A percentile compares a stretch with the other conserved stretches of the same genome.
These are phyloP conservation scores for Steromphala cineraria DNA, from an alignment of 2,888 invertebrate genomes.

Conservation along the genomic window DNA sequence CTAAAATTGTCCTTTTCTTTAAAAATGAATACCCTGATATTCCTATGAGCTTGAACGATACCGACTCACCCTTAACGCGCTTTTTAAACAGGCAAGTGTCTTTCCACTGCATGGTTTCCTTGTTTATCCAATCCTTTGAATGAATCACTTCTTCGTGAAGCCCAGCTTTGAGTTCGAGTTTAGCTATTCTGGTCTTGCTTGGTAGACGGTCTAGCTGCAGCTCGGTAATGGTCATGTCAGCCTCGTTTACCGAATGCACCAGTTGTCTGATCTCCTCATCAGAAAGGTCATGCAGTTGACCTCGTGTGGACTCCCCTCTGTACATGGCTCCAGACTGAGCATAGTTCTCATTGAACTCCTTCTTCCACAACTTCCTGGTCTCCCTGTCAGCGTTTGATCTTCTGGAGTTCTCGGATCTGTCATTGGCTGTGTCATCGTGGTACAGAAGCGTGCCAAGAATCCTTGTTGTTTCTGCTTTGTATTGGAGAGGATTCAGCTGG, in stretches of 20 bases:
- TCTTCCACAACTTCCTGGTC: slow-evolving; percentile 75
- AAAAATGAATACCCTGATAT: too few relatives aligned
- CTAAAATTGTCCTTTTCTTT: too few relatives aligned
- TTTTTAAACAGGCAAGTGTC: too few relatives aligned
- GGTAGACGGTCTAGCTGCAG: background rate
- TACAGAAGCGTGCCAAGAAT: slow-evolving; percentile 71
- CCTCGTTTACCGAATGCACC: slow-evolving; percentile 11
- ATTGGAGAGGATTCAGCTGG: slow-evolving; percentile 72
- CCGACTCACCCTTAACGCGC: too few relatives aligned
- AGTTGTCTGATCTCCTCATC: slow-evolving; percentile 55
- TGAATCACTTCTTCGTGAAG: background rate
- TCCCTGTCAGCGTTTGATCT: slow-evolving; percentile 71
- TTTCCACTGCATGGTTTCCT: too few relatives aligned
- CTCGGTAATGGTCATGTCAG: background rate
- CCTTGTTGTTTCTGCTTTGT: slow-evolving; percentile 58
- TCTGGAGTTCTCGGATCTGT: slow-evolving; percentile 74
- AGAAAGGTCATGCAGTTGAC: slow-evolving; percentile 71
- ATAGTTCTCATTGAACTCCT: slow-evolving; percentile 73
- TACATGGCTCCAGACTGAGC: slow-evolving; percentile 76
- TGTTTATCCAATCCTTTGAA: background rate
- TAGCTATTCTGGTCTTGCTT: background rate
- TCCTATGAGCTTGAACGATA: too few relatives aligned
- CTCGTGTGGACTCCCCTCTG: slow-evolving; percentile 75
- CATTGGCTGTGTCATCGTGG: slow-evolving; percentile 77
- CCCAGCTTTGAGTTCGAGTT: background rate